Conservation (phyloP, 2,113 vertebrate genomes). For the Labeo catla region DNA sequence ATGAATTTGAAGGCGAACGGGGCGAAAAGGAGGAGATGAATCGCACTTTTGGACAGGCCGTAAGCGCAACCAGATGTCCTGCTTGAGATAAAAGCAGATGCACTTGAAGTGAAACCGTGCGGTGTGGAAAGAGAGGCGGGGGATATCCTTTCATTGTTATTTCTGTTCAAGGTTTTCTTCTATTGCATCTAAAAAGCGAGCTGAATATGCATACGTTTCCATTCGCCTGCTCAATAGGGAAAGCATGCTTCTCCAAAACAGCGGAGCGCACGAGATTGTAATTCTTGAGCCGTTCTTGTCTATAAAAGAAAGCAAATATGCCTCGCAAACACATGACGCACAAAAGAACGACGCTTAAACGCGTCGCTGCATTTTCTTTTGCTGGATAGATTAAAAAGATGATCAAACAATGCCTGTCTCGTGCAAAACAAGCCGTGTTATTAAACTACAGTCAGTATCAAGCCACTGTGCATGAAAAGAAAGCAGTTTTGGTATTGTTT, state of each 20-base stretch:
- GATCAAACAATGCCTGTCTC: background rate
- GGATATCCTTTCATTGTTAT: constrained; percentile 59
- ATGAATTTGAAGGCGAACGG: constrained; percentile 7
- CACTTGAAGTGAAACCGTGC: constrained; percentile 52
- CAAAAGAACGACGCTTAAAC: background rate
- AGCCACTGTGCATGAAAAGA: background rate
- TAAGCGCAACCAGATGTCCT: constrained; percentile 57
- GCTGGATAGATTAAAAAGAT: background rate
- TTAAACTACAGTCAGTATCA: background rate
- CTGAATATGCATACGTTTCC: constrained; percentile 56
- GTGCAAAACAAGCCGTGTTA: background rate
- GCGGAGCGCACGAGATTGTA: background rate
- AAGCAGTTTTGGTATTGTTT: constrained; percentile 14
- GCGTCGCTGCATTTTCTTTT: background rate
- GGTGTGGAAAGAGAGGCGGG: constrained; percentile 24
- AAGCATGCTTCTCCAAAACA: constrained; percentile 1
- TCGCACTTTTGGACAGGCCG: constrained; percentile 44
- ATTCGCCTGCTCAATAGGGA: constrained; percentile 37
- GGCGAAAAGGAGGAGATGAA: constrained; percentile 48
- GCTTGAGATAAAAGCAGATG: constrained; percentile 62
- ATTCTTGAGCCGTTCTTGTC: constrained; percentile 19
- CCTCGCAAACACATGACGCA: background rate
- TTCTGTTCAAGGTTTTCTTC: constrained; percentile 64
- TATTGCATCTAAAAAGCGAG: constrained; percentile 54
- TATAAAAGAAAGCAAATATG: constrained; percentile 15